Conservation (phyloP, 2,797 vertebrate species). For the Kryptolebias ocellatus region DNA sequence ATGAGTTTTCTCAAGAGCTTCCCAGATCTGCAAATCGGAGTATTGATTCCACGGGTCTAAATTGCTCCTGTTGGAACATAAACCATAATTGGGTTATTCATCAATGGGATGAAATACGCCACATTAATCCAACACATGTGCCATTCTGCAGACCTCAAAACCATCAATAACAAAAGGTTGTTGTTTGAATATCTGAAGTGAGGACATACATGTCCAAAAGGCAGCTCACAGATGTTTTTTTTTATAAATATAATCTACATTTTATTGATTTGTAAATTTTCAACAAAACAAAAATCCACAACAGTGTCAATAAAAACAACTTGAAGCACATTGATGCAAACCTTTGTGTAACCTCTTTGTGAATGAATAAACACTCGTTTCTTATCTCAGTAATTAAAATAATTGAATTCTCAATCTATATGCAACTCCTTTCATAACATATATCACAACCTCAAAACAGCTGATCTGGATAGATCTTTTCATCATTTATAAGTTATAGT, state of each 20-base stretch:
- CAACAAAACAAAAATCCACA: too few species aligned
- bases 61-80: slow-evolving; percentile 80
- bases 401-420: neutral
- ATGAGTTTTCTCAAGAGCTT: slow-evolving; percentile 85
- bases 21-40: slow-evolving; percentile 87
- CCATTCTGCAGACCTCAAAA: neutral
- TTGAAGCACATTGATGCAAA: neutral
- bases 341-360: neutral
- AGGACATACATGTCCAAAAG: neutral
- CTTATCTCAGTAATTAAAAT: neutral
- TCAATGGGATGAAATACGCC: slow-evolving; percentile 10
- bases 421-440: neutral
- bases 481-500: neutral
- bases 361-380: neutral
- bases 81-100: neutral
- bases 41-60: slow-evolving; percentile 85
- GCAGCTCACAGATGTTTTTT: neutral
- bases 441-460: neutral
- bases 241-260: neutral
- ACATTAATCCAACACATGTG: slow-evolving; percentile 4
- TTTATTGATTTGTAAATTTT: neutral
- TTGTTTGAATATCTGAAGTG: slow-evolving; percentile 3
- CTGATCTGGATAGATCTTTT: neutral
- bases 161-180: neutral
- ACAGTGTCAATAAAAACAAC: too few species aligned